Evolutionary conservation across 1,140 invertebrate species (phyloP).

Genomic region (Hesperophylax magnus): DNA sequence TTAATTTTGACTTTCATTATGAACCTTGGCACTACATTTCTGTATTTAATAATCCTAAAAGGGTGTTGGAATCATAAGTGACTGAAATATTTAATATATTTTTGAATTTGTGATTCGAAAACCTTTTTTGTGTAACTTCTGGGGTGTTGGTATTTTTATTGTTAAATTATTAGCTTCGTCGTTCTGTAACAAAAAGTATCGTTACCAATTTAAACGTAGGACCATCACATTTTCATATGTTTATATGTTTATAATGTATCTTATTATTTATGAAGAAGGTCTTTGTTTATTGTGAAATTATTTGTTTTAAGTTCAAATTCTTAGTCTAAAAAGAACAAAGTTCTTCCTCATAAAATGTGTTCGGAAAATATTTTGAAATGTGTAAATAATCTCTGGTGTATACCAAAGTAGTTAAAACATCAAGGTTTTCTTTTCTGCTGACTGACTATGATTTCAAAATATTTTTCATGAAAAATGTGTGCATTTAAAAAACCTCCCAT

Average conservation of each 20-base stretch:
- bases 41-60: not conserved
- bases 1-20: not conserved
- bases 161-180: not conserved
- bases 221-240: no score
- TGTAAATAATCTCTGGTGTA: no score
- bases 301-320: no score
- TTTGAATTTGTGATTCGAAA: not conserved
- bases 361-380: no score
- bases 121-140: constrained; percentile 9
- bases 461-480: no score
- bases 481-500: no score
- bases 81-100: not conserved
- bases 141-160: constrained; percentile 53
- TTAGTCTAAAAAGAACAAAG: no score
- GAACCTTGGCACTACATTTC: not conserved
- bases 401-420: no score
- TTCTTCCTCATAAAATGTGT: no score
- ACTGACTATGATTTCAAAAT: no score
- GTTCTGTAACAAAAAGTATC: constrained; percentile 53
- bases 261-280: not conserved
- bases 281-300: not conserved
- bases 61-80: constrained; percentile 3
- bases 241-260: no score
- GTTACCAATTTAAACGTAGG: constrained; percentile 45
- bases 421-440: no score